Conservation (phyloP, 1,140 invertebrate genomes). For the Thaumetopoea pityocampa region DNA sequence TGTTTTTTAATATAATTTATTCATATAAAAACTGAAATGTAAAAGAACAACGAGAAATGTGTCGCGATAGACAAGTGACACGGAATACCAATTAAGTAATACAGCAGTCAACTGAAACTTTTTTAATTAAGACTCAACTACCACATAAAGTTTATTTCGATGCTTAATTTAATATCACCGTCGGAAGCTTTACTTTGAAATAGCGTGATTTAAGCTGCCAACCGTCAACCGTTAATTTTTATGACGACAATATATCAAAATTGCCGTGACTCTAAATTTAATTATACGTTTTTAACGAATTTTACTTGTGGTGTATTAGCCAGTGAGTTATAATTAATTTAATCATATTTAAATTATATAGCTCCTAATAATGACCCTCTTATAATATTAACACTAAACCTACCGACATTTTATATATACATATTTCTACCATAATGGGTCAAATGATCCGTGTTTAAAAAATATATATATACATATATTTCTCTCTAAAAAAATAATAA, state of each 20-base stretch:
- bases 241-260: background rate
- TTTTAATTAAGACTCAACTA: conserved; percentile 17
- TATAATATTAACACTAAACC: no score
- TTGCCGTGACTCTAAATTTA: background rate
- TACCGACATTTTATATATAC: no score
- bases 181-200: conserved; percentile 4
- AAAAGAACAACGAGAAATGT: no score
- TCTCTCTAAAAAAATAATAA: no score
- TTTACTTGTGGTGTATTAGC: background rate
- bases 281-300: conserved; percentile 2
- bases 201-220: conserved; percentile 10
- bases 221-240: conserved; percentile 7
- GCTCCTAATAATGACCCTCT: no score
- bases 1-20: conserved; percentile 8
- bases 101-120: conserved; percentile 15
- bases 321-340: background rate
- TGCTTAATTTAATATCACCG: conserved; percentile 11
- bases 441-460: no score
- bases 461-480: no score
- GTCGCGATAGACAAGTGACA: conserved; percentile 5
- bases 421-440: no score
- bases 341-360: no score
- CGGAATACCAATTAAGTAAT: conserved; percentile 13
- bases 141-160: conserved; percentile 13
- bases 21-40: conserved; percentile 6